Base-by-base conservation (phyloP, 2,113 vertebrate species). In the Etheostoma cragini region DNA sequence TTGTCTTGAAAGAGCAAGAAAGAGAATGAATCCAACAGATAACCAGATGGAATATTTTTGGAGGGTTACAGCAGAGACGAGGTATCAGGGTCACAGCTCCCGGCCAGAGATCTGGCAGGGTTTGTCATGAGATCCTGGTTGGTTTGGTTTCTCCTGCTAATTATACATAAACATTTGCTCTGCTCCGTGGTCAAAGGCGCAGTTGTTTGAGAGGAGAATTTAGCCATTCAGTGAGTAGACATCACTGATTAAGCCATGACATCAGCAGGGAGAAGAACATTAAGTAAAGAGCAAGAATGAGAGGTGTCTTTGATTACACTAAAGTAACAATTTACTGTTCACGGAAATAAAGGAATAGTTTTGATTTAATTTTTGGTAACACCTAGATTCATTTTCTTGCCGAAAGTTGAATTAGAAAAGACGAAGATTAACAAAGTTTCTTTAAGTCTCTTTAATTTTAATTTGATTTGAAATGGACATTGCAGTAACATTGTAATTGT, bases 81-180 rank as follows among this genome's bases (percentile, higher is more conserved):
- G 10, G 12, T 65, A 64, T 11, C 33, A 58, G 45, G 35, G 79
- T 78, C 66, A 73, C 45, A 78, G 54, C 61, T 79, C 54, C 47
- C 64, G 57, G 38, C 72, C 53, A 82, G 16, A 73, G 10, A 26
- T 82, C 42, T 61, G 8, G 16, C 26, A 52, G 17, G 22, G 65
- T 50, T 85, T 73, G 84, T 88, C 75, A 87, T 83, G 57, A 88
- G 83, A 87, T 84, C 35, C 19, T 21, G 46, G 1, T 19, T 21
- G 24, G 24, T 53, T 69, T 46, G 35, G 35, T 66, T 76, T 61
- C 3, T 13, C 13, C 15, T 21, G 64, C 63, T 89, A 89, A 88
- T 90, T 83, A 82, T 86, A 72, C 53, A 71, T 66, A 84, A 80
- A 6, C 13, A 77, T 78, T 54, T 72, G 72, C 46, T 70, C 50